Evolutionary conservation across 2,797 vertebrate genomes (phyloP).

Genomic region (Falco rusticolus): DNA sequence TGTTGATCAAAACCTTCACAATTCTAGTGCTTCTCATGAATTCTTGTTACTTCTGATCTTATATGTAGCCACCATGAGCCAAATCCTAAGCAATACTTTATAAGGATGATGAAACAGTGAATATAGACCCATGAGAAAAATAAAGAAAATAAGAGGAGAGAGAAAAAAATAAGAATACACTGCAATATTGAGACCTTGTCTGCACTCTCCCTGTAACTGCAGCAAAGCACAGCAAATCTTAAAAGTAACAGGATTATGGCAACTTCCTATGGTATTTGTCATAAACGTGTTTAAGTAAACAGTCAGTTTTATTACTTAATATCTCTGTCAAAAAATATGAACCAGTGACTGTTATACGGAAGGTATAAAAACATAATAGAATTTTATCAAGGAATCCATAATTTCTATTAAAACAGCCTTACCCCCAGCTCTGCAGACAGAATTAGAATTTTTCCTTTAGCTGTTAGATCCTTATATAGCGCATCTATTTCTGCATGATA

Average conservation of each 20-base stretch:
- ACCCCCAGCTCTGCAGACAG: constrained; percentile 94
- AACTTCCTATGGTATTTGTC: not conserved
- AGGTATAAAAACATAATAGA: not conserved
- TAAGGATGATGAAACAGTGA: not conserved
- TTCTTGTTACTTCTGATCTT: not conserved
- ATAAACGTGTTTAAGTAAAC: not conserved
- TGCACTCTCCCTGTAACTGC: not conserved
- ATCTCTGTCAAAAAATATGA: not conserved
- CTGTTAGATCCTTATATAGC: constrained; percentile 94
- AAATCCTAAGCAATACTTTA: not conserved
- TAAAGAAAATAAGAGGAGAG: not conserved
- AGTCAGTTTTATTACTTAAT: not conserved
- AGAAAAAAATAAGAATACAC: not conserved
- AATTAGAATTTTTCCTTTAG: constrained; percentile 92
- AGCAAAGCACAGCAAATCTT: not conserved
- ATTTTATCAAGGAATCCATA: not conserved
- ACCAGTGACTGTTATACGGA: not conserved
- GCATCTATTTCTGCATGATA: constrained; percentile 97
- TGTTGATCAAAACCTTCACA: not conserved
- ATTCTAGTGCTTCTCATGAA: not conserved
- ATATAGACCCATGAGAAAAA: not conserved
- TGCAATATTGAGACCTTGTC: not conserved
- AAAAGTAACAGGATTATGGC: not conserved
- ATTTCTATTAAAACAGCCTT: constrained; percentile 33
- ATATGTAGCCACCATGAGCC: not conserved